phyloP scores from a whole-genome alignment of 2,888 invertebrate genomes.

The Diadromus collaris region DNA sequence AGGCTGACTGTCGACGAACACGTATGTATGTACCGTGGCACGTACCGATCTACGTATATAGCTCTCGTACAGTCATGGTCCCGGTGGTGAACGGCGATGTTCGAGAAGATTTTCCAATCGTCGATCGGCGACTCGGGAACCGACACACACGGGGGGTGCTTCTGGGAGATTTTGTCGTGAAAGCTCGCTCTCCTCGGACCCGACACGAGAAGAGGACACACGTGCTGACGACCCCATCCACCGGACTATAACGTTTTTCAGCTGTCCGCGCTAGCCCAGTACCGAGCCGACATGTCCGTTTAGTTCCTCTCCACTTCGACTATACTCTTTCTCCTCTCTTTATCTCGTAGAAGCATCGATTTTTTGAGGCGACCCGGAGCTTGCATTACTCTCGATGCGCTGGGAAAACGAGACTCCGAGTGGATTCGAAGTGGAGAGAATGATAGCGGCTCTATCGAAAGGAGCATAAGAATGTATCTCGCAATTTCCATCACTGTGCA shows the following conservation, averaged over 20 bases:
- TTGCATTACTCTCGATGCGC: slow-evolving; percentile 26
- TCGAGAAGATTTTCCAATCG: slow-evolving; percentile 55
- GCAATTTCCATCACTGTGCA: not conserved
- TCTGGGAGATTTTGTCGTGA: slow-evolving; percentile 52
- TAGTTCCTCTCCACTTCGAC: slow-evolving; percentile 7
- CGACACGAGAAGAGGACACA: slow-evolving; percentile 41
- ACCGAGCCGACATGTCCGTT: slow-evolving; percentile 17
- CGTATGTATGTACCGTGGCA: not conserved
- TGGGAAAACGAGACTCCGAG: slow-evolving; percentile 26
- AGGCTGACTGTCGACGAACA: slow-evolving; percentile 34
- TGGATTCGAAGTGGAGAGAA: not conserved
- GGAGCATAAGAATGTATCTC: slow-evolving; percentile 1
- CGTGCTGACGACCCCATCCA: slow-evolving; percentile 36
- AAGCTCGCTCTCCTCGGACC: slow-evolving; percentile 23
- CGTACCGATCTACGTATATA: slow-evolving; percentile 1
- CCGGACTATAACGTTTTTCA: slow-evolving; percentile 42
- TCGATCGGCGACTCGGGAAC: slow-evolving; percentile 51
- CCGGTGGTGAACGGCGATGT: slow-evolving; percentile 18
- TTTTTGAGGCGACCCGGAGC: not conserved
- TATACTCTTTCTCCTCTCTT: not conserved
- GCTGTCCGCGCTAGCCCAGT: slow-evolving; percentile 30
- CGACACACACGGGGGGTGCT: slow-evolving; percentile 7
- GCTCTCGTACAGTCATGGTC: slow-evolving; percentile 6
- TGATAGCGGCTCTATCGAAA: not conserved
- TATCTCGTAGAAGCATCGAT: slow-evolving; percentile 8